phyloP scores from a whole-genome alignment of 30 jellyfish, hydroid and myxozoan species.

The Aurelia sp. region DNA sequence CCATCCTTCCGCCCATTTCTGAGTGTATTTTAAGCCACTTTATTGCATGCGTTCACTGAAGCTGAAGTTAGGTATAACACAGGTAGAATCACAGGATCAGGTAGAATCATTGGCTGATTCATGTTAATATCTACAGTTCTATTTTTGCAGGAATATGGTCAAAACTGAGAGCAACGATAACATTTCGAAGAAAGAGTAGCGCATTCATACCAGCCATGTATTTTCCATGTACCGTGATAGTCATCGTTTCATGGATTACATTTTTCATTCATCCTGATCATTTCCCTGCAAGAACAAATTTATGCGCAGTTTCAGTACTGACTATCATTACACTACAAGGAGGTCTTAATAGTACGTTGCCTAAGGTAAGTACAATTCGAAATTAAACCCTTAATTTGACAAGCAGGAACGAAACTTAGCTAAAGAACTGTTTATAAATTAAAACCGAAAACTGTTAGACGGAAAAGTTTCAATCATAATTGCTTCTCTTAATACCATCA shows the following conservation, averaged over 20 bases:
- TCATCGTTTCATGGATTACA: conserved; percentile 90
- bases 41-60: too few relatives aligned
- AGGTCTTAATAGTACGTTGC: conserved; percentile 82
- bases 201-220: conserved; percentile 92
- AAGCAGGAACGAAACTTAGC: too few relatives aligned
- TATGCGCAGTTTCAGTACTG: conserved; percentile 81
- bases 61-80: too few relatives aligned
- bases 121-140: background rate
- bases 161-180: conserved; percentile 60
- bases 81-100: too few relatives aligned
- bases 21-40: too few relatives aligned
- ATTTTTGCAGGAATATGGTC: conserved; percentile 89
- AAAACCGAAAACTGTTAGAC: too few relatives aligned
- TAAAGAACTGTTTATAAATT: too few relatives aligned
- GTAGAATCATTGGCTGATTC: too few relatives aligned
- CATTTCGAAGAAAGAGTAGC: conserved; percentile 79
- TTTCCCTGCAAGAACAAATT: conserved; percentile 92
- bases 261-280: conserved; percentile 87
- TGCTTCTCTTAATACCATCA: too few relatives aligned
- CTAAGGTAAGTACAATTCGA: conserved; percentile 70
- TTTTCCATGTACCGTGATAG: conserved; percentile 91
- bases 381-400: too few relatives aligned
- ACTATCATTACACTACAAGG: conserved; percentile 90
- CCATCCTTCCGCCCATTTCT: too few relatives aligned
- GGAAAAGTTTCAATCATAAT: too few relatives aligned